Base-by-base conservation (phyloP, 35 echinoderm and acorn worm genomes). In the Stichopus chloronotus region DNA sequence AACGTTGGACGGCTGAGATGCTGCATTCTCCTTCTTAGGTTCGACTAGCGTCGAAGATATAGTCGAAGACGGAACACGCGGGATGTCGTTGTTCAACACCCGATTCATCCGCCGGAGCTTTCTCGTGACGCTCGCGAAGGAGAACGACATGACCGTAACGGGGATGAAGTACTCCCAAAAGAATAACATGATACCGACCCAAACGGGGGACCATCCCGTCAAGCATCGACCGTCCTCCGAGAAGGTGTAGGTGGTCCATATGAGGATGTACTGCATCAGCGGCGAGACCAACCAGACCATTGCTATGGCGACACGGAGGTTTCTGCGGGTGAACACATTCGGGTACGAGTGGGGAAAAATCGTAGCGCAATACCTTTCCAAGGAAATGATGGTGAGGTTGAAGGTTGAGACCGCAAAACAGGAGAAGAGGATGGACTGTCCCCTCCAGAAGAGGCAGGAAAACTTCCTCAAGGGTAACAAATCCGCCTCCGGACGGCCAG, bases 111-210 rank as follows among this genome's bases (percentile, higher is more conserved):
- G 56, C 14, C 72, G 68, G 9, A 94, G 58, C 6, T 57, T 61
- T 17, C 19, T 25, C 5, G 56, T 43, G 61, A 94, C 90, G 21
- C 11, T 8, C 5, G 59, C 14, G 53, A 84, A 94, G 7, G 72
- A 78, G 58, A 94, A 80, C 12, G 86, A 63, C 93, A 94, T 94
- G 68, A 89, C 59, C 4, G 22, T 21, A 25, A 94, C 86, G 10
- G 93, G 93, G 16, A 79, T 72, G 55, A 90, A 59, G 86, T 71
- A 88, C 72, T 94, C 91, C 91, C 91, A 92, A 6, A 92, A 84
- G 58, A 84, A 92, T 12, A 92, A 25, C 52, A 82, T 9, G 9
- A 92, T 65, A 9, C 91, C 91, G 21, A 92, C 91, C 21, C 56
- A 82, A 13, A 52, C 16, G 19, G 57, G 72, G 10, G 71, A 24